Evolutionary conservation across 2,888 invertebrate genomes (phyloP).

Genomic region (Pammene fasciana): DNA sequence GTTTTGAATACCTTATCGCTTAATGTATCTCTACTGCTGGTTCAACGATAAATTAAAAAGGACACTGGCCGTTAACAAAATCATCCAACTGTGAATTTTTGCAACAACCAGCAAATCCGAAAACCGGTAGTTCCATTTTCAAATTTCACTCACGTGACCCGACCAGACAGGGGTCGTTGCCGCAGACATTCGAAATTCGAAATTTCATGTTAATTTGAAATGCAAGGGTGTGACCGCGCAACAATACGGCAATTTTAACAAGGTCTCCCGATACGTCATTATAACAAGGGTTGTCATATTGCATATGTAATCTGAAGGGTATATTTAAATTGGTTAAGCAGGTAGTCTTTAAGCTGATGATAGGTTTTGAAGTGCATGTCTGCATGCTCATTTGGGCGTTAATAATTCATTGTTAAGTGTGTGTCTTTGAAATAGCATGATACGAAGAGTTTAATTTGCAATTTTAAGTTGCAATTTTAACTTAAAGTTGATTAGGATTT

Average conservation of each 20-base stretch:
- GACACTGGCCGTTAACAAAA: not conserved
- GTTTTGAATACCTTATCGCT: too few relatives aligned
- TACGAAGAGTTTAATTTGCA: conserved; percentile 11
- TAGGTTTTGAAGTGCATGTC: conserved; percentile 41
- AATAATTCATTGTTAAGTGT: conserved; percentile 48
- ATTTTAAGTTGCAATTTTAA: conserved; percentile 20
- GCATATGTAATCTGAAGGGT: conserved; percentile 43
- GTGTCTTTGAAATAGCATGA: conserved; percentile 35
- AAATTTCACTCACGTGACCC: conserved; percentile 52
- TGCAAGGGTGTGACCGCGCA: conserved; percentile 65
- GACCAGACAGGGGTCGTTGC: conserved; percentile 57
- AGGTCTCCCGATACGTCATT: conserved; percentile 42
- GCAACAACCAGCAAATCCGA: conserved; percentile 44
- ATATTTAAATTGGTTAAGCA: conserved; percentile 44
- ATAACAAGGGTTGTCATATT: conserved; percentile 27
- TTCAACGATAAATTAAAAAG: too few relatives aligned
- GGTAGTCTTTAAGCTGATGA: conserved; percentile 47
- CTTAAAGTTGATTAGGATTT: too few relatives aligned
- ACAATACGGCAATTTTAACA: conserved; percentile 47
- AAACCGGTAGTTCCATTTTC: conserved; percentile 46
- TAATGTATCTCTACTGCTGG: too few relatives aligned
- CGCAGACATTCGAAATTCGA: conserved; percentile 62
- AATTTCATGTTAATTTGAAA: conserved; percentile 63
- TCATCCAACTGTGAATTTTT: not conserved
- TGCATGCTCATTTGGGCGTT: conserved; percentile 49